Conservation (phyloP, 2,797 vertebrate genomes). For the Coracias cyanogaster region DNA sequence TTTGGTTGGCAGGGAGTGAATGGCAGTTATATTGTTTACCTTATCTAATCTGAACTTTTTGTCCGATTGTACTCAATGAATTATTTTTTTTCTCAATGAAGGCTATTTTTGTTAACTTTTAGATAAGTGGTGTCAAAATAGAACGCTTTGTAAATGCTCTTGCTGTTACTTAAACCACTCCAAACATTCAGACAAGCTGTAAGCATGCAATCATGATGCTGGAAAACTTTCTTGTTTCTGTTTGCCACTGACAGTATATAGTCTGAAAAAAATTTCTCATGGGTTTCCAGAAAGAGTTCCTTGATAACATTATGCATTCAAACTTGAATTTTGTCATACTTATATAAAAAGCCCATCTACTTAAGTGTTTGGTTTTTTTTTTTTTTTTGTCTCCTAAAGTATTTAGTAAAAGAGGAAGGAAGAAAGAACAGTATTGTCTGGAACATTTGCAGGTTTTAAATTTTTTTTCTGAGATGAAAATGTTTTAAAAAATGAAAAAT, state of each 20-base stretch:
- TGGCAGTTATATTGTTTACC: neutral
- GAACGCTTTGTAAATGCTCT: neutral
- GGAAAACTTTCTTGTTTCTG: neutral
- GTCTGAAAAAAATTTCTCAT: neutral
- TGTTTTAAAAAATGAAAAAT: neutral
- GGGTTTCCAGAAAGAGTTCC: neutral
- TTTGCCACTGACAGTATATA: neutral
- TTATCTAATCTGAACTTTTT: neutral
- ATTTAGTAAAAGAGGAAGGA: neutral
- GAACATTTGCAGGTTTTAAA: neutral
- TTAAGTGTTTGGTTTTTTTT: neutral
- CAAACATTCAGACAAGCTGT: neutral
- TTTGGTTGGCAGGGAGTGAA: neutral
- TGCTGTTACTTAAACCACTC: neutral
- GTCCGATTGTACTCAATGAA: neutral
- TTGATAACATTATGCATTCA: neutral
- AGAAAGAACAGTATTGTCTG: neutral
- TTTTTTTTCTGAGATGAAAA: neutral
- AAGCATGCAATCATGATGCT: neutral
- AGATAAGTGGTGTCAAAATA: neutral
- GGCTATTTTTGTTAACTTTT: neutral
- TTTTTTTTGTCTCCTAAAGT: neutral
- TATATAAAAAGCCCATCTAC: neutral
- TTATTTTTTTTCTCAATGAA: neutral
- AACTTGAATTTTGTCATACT: neutral